Conservation (phyloP, 2,888 invertebrate genomes). For the Steinernema scapterisci region DNA sequence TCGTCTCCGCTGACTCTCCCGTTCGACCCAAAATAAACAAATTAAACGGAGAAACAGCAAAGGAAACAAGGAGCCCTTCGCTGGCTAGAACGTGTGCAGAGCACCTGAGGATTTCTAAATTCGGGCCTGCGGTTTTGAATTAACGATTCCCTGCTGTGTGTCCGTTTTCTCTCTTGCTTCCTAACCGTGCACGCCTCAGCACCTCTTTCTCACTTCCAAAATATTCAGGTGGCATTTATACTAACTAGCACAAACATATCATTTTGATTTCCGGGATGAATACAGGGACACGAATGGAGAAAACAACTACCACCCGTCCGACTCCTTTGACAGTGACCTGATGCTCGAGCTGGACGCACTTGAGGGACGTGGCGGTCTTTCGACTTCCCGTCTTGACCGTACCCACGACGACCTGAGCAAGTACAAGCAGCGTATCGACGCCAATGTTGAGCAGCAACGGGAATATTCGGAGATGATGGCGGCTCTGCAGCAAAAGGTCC, state of each 20-base stretch:
- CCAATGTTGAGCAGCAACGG: slow-evolving; percentile 64
- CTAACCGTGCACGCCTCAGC: background rate
- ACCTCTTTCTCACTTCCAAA: slow-evolving; percentile 14
- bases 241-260: slow-evolving; percentile 22
- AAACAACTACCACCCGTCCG: slow-evolving; percentile 59
- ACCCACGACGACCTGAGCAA: slow-evolving; percentile 65
- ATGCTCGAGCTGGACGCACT: slow-evolving; percentile 41
- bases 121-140: too few species aligned
- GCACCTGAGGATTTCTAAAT: background rate
- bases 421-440: slow-evolving; percentile 65
- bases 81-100: background rate
- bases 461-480: slow-evolving; percentile 66
- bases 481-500: slow-evolving; percentile 63
- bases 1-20: background rate
- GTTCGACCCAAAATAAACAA: background rate
- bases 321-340: slow-evolving; percentile 61
- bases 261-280: slow-evolving; percentile 41
- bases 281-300: slow-evolving; percentile 66
- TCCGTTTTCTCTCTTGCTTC: too few species aligned
- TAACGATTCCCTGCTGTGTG: too few species aligned
- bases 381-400: slow-evolving; percentile 59
- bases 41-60: background rate
- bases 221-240: background rate
- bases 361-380: slow-evolving; percentile 41
- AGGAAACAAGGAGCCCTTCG: background rate